Conservation (phyloP, 2,113 vertebrate genomes). For the Catharus fuscescens region DNA sequence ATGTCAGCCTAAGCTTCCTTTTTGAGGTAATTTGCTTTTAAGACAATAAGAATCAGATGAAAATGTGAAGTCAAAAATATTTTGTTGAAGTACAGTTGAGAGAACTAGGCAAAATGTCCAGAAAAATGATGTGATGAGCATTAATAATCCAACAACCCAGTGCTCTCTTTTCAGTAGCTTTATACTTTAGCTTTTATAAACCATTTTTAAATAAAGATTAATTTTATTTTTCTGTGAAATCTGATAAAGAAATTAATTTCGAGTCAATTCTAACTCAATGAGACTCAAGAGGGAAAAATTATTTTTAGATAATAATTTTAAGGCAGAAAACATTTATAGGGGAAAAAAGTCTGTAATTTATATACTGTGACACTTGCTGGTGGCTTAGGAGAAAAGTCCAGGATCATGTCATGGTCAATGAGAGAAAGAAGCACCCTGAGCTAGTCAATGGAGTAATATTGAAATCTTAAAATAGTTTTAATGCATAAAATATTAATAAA, state of each 20-base stretch:
- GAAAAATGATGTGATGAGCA: rapidly evolving
- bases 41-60: background rate
- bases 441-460: background rate
- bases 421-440: background rate
- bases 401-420: rapidly evolving
- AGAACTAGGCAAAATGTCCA: background rate
- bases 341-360: background rate
- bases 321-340: background rate
- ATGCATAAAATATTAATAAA: background rate
- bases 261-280: background rate
- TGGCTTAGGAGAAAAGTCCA: background rate
- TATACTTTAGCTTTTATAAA: background rate
- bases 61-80: background rate
- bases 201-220: background rate
- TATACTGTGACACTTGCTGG: background rate
- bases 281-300: background rate
- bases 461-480: background rate
- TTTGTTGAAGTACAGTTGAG: background rate
- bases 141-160: background rate
- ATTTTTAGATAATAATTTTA: background rate
- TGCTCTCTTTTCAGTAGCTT: background rate
- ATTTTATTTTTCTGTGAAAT: background rate
- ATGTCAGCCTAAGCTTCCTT: background rate
- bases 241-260: background rate
- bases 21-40: background rate